Conservation (phyloP, 2,797 vertebrate genomes). For the Sylvia borin region DNA sequence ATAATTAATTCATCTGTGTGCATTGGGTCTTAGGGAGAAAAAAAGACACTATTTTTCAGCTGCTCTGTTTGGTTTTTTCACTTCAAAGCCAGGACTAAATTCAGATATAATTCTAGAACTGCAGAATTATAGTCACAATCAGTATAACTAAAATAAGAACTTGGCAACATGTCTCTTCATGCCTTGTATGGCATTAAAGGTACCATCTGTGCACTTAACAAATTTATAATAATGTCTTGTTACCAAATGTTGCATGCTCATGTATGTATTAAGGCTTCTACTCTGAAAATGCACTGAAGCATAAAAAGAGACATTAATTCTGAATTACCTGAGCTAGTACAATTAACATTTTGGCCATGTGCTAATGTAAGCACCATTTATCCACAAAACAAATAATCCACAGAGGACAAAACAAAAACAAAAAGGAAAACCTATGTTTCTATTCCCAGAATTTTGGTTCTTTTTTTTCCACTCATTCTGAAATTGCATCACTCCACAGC, state of each 20-base stretch:
- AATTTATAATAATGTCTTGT: constrained; percentile 17
- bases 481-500: neutral
- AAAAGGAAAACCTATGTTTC: neutral
- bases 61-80: neutral
- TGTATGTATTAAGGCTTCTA: constrained; percentile 24
- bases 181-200: constrained; percentile 39
- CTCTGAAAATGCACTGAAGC: neutral
- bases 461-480: neutral
- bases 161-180: constrained; percentile 33
- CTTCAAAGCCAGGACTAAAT: neutral
- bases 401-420: neutral
- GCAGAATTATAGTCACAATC: neutral
- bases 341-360: neutral
- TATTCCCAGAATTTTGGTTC: neutral
- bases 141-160: constrained; percentile 40
- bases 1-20: neutral
- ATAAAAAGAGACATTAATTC: constrained; percentile 4
- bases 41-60: neutral
- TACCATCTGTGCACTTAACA: constrained; percentile 34
- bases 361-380: neutral
- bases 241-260: constrained; percentile 33
- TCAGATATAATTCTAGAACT: constrained; percentile 10
- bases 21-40: neutral
- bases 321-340: constrained; percentile 41
- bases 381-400: neutral